A percentile compares a stretch with the other conserved stretches of the same genome.
Evolutionary conservation across 2,113 vertebrate genomes (phyloP).

Genomic region (Ginglymostoma cirratum): DNA sequence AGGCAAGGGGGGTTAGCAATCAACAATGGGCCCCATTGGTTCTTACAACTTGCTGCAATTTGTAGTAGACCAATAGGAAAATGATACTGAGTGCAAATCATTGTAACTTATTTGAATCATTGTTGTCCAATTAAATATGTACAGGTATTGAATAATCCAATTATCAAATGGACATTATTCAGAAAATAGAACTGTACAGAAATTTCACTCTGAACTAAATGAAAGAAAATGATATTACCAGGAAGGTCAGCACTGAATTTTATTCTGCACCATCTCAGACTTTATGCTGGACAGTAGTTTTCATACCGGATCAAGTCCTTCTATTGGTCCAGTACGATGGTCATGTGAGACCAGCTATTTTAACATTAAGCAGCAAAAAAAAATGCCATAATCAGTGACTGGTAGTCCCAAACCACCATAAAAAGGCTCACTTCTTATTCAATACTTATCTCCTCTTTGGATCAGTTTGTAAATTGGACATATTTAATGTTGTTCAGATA

Average conservation of each 20-base stretch:
- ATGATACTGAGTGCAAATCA: not conserved
- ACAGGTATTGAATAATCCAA: not conserved
- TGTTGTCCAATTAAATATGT: not conserved
- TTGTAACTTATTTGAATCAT: not conserved
- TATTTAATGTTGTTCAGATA: not conserved
- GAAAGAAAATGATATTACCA: not conserved
- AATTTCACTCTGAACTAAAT: not conserved
- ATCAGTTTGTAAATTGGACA: not conserved
- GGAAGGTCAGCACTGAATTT: too few species aligned
- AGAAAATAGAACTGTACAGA: not conserved
- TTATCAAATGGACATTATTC: not conserved
- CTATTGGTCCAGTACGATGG: too few species aligned
- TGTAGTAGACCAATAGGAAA: not conserved
- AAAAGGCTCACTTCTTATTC: not conserved
- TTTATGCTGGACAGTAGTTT: too few species aligned
- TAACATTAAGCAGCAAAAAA: not conserved
- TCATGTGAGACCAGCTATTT: not conserved
- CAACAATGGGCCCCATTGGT: not conserved
- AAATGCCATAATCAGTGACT: not conserved
- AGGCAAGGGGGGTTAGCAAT: not conserved
- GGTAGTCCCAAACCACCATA: not conserved
- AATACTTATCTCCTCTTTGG: not conserved
- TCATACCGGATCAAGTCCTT: too few species aligned
- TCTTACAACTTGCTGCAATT: not conserved
- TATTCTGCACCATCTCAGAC: too few species aligned